These are phyloP conservation scores for Semibalanus balanoides DNA, from an alignment of 1,140 invertebrate species.

Conservation along the genomic window DNA sequence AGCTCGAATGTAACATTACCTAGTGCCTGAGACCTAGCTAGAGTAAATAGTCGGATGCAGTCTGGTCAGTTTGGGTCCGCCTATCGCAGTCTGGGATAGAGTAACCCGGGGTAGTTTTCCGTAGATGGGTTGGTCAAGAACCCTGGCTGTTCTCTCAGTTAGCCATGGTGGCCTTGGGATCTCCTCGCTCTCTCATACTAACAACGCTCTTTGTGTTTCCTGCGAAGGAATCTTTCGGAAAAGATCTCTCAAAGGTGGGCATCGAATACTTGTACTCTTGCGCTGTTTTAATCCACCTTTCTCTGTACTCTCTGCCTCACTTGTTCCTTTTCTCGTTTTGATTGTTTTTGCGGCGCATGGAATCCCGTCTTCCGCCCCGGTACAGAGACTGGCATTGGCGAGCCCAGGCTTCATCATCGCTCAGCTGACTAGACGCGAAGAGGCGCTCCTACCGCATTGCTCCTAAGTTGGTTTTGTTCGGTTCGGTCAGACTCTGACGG, in stretches of 20 bases:
- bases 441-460: not conserved
- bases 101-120: not conserved
- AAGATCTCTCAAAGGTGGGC: slow-evolving; percentile 73
- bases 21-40: slow-evolving; percentile 1
- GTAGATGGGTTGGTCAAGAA: not conserved
- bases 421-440: no score
- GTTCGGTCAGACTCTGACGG: not conserved
- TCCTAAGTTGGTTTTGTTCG: not conserved
- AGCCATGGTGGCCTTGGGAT: no score
- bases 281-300: not conserved
- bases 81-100: no score
- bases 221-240: slow-evolving; percentile 73
- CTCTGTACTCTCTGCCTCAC: not conserved
- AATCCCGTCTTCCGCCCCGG: not conserved
- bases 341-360: not conserved
- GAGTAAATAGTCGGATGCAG: not conserved
- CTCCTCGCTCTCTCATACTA: not conserved
- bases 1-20: not conserved
- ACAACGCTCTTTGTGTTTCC: slow-evolving; percentile 10
- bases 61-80: not conserved
- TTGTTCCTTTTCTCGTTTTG: not conserved
- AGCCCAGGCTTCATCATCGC: no score
- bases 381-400: no score
- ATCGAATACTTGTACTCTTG: not conserved
- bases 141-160: not conserved